A percentile compares a stretch with the other conserved stretches of the same genome.
These are phyloP conservation scores for Phymastichus coffea DNA, from an alignment of 1,140 invertebrate species.

Conservation along the genomic window DNA sequence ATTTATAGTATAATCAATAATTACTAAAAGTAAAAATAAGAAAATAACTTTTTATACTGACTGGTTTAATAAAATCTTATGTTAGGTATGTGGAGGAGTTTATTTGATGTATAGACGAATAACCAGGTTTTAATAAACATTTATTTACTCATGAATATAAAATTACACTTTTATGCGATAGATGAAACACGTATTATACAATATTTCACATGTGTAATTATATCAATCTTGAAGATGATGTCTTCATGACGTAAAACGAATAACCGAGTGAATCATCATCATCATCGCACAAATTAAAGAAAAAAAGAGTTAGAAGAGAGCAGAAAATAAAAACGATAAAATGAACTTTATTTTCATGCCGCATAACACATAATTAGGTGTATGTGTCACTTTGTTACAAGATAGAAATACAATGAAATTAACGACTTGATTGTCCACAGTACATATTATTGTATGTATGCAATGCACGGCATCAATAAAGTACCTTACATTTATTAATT, in stretches of 20 bases:
- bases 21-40: no score
- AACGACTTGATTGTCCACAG: constrained; percentile 3
- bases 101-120: no score
- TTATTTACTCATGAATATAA: constrained; percentile 53
- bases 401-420: constrained; percentile 20
- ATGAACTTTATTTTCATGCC: constrained; percentile 14
- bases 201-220: constrained; percentile 47
- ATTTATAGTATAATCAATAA: no score
- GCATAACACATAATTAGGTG: not conserved
- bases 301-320: constrained; percentile 9
- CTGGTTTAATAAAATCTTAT: no score
- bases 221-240: constrained; percentile 11
- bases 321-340: constrained; percentile 15
- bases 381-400: constrained; percentile 9
- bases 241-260: constrained; percentile 1
- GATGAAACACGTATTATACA: constrained; percentile 51
- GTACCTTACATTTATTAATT: constrained; percentile 29
- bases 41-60: no score
- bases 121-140: constrained; percentile 48
- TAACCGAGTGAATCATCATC: no score
- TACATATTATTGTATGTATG: constrained; percentile 23
- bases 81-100: no score
- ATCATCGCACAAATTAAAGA: constrained; percentile 3
- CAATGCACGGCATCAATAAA: constrained; percentile 5
- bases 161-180: constrained; percentile 50